A percentile compares a stretch with the other conserved stretches of the same genome.
Conservation (phyloP, 1,140 invertebrate species). For the Neodiprion virginianus region DNA sequence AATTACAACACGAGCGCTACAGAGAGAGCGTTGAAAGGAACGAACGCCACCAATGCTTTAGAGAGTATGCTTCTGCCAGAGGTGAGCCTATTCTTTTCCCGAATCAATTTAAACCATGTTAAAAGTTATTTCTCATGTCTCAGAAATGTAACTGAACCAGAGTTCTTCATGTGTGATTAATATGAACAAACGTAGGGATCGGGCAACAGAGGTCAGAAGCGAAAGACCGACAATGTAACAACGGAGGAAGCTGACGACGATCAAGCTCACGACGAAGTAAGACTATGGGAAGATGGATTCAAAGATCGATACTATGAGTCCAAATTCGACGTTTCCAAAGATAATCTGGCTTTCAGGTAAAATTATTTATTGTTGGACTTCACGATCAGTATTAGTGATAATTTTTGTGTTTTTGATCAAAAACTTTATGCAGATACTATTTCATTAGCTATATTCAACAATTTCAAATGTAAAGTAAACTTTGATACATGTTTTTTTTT, state of each 20-base stretch:
- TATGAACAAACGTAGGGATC: constrained; percentile 4
- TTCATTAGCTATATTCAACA: neutral
- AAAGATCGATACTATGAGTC: constrained; percentile 98
- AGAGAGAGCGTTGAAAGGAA: constrained; percentile 36
- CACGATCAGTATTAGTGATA: neutral
- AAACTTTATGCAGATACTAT: constrained; percentile 10
- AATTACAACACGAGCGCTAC: constrained; percentile 43
- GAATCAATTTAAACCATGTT: neutral
- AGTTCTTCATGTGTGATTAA: constrained; percentile 5
- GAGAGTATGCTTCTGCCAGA: constrained; percentile 59
- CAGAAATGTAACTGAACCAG: neutral
- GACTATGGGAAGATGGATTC: constrained; percentile 97
- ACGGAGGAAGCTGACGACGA: constrained; percentile 73
- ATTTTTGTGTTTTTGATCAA: constrained; percentile 19
- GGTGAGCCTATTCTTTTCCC: constrained; percentile 29
- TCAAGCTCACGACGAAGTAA: constrained; percentile 90
- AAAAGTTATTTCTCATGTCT: neutral
- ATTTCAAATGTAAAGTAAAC: constrained; percentile 13
- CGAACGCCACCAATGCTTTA: constrained; percentile 47
- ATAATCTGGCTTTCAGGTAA: constrained; percentile 85
- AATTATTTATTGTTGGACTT: constrained; percentile 4
- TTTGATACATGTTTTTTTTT: constrained; percentile 22
- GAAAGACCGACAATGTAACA: constrained; percentile 53
- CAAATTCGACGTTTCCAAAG: constrained; percentile 89
- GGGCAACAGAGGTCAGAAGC: constrained; percentile 55